phyloP scores from a whole-genome alignment of 2,113 vertebrate species.

The Pedionomus torquatus region DNA sequence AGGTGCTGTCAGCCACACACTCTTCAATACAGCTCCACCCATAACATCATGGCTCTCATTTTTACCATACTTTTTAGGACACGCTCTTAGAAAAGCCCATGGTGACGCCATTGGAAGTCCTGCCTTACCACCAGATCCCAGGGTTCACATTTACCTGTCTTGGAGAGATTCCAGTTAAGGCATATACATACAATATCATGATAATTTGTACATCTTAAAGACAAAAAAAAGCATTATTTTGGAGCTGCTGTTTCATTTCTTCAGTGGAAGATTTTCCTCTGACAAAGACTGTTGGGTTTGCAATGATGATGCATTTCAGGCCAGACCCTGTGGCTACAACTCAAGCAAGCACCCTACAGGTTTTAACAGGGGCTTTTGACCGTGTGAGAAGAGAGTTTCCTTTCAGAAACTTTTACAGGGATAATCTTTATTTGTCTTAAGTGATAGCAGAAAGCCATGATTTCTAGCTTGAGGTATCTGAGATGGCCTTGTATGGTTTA shows the following conservation, averaged over 20 bases:
- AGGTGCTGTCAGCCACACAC: not conserved
- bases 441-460: not conserved
- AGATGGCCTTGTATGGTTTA: not conserved
- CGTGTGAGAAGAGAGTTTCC: not conserved
- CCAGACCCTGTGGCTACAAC: not conserved
- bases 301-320: not conserved
- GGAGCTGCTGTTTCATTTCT: not conserved
- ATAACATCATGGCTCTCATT: not conserved
- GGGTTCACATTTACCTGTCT: not conserved
- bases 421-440: not conserved
- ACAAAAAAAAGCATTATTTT: not conserved
- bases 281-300: fast-evolving
- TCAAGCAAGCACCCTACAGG: not conserved
- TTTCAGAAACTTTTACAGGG: not conserved
- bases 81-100: not conserved
- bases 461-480: not conserved
- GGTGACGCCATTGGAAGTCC: not conserved
- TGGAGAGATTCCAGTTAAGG: not conserved
- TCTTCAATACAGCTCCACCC: not conserved
- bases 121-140: not conserved
- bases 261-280: not conserved
- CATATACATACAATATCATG: not conserved
- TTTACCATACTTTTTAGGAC: not conserved
- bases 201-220: not conserved
- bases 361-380: not conserved